Percentiles rank a stretch among this genome's conserved stretches.
Evolutionary conservation across 1,140 invertebrate species (phyloP).

Genomic region (Papilio glaucus): DNA sequence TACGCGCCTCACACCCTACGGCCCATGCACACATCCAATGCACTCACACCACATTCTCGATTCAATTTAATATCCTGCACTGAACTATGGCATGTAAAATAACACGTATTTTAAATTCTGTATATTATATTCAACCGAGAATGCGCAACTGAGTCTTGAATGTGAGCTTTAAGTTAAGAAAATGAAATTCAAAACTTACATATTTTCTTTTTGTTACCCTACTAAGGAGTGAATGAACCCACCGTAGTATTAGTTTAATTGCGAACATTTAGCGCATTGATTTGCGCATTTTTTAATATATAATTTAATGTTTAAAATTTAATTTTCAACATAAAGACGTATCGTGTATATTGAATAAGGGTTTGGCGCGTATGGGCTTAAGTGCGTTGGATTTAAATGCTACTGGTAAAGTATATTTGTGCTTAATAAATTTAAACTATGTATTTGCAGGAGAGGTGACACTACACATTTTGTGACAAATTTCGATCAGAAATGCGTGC

Average conservation of each 20-base stretch:
- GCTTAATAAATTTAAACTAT: not conserved
- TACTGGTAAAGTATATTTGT: slow-evolving; percentile 18
- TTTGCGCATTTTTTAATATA: not conserved
- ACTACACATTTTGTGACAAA: slow-evolving; percentile 27
- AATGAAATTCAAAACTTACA: not conserved
- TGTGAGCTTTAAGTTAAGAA: not conserved
- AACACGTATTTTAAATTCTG: not conserved
- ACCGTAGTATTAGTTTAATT: slow-evolving; percentile 18
- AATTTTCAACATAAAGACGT: not conserved
- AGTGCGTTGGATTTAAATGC: slow-evolving; percentile 5
- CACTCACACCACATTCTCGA: not conserved
- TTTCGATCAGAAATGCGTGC: slow-evolving; percentile 33
- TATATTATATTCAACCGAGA: not conserved
- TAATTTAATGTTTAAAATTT: not conserved
- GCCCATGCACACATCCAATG: not conserved
- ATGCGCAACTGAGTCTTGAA: not conserved
- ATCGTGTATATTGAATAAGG: not conserved
- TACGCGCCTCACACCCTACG: not conserved
- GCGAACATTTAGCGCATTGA: not conserved
- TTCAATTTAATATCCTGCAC: not conserved
- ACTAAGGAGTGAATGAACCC: slow-evolving; percentile 1
- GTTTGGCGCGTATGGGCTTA: slow-evolving; percentile 21
- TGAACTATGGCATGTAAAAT: not conserved
- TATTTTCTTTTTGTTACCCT: not conserved
- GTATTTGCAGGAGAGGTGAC: not conserved